Conservation (phyloP, 1,140 invertebrate genomes). For the Octopus bimaculoides region DNA sequence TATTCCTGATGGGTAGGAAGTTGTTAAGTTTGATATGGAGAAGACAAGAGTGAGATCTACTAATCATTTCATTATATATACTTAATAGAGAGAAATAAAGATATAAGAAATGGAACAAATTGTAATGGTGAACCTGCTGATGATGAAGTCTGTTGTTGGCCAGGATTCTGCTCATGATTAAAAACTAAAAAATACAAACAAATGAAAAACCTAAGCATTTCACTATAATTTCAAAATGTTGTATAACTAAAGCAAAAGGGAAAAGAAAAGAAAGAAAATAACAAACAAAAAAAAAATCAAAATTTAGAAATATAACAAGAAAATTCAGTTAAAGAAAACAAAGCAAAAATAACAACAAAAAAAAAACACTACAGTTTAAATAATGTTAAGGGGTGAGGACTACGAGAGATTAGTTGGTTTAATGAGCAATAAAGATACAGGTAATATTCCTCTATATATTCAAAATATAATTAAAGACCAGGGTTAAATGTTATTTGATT, state of each 20-base stretch:
- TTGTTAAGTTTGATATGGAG: background rate
- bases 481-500: no score
- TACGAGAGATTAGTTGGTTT: background rate
- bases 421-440: background rate
- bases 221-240: background rate
- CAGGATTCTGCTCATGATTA: slow-evolving; percentile 2
- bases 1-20: background rate
- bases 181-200: slow-evolving; percentile 11
- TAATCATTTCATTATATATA: background rate
- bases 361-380: no score
- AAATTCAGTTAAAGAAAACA: background rate
- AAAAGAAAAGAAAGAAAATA: slow-evolving; percentile 2
- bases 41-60: background rate
- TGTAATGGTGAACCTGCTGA: slow-evolving; percentile 8
- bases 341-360: background rate
- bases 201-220: slow-evolving; percentile 8
- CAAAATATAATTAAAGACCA: no score
- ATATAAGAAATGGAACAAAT: slow-evolving; percentile 6
- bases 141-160: background rate
- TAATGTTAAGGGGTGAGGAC: background rate
- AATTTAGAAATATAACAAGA: background rate
- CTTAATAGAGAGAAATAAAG: background rate
- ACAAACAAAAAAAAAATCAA: background rate
- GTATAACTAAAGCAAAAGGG: slow-evolving; percentile 1
- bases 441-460: background rate